phyloP scores from a whole-genome alignment of 2,888 invertebrate species.

The Syritta pipiens region DNA sequence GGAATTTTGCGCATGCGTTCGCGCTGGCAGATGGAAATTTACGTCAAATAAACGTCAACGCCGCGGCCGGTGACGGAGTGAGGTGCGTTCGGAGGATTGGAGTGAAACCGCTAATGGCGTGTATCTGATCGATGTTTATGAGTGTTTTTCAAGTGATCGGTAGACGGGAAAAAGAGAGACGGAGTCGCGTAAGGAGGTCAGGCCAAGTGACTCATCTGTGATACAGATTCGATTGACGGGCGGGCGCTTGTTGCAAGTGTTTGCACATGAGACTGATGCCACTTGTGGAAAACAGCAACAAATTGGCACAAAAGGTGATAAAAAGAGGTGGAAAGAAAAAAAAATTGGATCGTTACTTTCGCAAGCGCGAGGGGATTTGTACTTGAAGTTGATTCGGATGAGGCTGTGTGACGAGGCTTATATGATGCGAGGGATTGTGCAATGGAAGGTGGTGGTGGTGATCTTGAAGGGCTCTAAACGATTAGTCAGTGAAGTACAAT shows the following conservation, averaged over 20 bases:
- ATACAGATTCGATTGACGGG: slow-evolving; percentile 37
- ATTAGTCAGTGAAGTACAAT: too few species aligned
- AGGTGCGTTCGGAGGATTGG: too few species aligned
- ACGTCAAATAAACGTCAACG: slow-evolving; percentile 20
- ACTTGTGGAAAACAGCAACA: too few species aligned
- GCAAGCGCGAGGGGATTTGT: too few species aligned
- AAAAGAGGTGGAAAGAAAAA: not conserved
- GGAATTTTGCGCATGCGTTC: slow-evolving; percentile 12
- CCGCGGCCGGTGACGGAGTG: not conserved
- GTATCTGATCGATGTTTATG: slow-evolving; percentile 25
- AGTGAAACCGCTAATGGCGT: slow-evolving; percentile 51
- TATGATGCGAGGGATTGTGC: too few species aligned
- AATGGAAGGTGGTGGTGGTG: too few species aligned
- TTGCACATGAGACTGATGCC: slow-evolving; percentile 42
- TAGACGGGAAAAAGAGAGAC: slow-evolving; percentile 4
- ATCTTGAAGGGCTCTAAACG: too few species aligned
- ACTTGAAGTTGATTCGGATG: too few species aligned
- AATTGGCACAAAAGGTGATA: not conserved
- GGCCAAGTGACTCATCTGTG: slow-evolving; percentile 30
- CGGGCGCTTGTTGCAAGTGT: slow-evolving; percentile 32
- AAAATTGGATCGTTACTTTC: slow-evolving; percentile 28
- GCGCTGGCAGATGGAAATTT: slow-evolving; percentile 45
- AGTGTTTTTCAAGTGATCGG: slow-evolving; percentile 9
- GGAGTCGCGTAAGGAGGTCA: slow-evolving; percentile 56
- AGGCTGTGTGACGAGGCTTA: too few species aligned